These are phyloP conservation scores for Siderastrea siderea DNA, from an alignment of 92 coral and sea anemone species.

Conservation along the genomic window DNA sequence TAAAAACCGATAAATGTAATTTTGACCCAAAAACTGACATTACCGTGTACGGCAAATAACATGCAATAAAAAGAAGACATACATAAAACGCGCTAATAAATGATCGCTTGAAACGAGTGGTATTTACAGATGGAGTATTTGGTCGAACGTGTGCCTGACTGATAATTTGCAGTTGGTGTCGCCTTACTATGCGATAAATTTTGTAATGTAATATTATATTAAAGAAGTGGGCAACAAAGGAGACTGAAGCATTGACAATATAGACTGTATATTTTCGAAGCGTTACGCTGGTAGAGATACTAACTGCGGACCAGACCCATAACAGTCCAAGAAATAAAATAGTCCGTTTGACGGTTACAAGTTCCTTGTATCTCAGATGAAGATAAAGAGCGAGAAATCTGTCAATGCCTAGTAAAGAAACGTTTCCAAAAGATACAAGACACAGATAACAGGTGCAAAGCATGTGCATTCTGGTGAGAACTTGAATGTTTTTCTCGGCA, in stretches of 20 bases:
- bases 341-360: not conserved
- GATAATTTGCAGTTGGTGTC: not conserved
- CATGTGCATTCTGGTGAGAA: not conserved
- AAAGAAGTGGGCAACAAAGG: not conserved
- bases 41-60: not conserved
- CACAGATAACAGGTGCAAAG: not conserved
- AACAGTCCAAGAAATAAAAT: not conserved
- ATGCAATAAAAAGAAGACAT: not conserved
- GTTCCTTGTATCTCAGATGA: conserved; percentile 6
- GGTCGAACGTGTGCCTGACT: not conserved
- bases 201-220: not conserved
- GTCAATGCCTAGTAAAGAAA: not conserved
- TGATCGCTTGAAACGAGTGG: not conserved
- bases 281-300: not conserved
- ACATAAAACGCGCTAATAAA: not conserved
- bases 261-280: not conserved
- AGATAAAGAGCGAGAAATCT: conserved; percentile 4
- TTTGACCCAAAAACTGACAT: not conserved
- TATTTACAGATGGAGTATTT: not conserved
- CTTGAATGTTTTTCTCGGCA: not conserved
- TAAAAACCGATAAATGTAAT: not conserved
- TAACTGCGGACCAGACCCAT: not conserved
- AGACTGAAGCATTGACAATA: not conserved
- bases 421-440: not conserved
- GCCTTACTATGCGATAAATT: not conserved